phyloP scores from a whole-genome alignment of 2,797 vertebrate species.

The Iguana delicatissima region DNA sequence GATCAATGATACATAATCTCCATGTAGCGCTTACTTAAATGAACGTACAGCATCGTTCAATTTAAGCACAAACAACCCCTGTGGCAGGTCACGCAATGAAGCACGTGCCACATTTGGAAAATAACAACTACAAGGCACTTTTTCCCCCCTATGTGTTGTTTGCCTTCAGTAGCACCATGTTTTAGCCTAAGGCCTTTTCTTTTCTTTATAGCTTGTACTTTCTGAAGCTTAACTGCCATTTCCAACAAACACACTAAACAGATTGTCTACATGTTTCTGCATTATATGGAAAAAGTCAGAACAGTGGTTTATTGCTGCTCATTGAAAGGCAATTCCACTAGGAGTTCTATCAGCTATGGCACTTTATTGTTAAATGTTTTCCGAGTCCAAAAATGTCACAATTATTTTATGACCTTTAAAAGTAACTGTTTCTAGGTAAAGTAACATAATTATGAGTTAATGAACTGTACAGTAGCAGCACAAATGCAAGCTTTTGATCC shows the following conservation, averaged over 20 bases:
- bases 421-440: conserved; percentile 14
- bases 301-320: conserved; percentile 10
- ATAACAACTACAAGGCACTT: not conserved
- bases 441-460: conserved; percentile 16
- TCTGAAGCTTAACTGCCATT: conserved; percentile 8
- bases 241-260: not conserved
- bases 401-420: conserved; percentile 22
- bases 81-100: not conserved
- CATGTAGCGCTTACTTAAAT: conserved; percentile 5
- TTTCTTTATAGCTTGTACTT: not conserved
- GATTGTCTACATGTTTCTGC: conserved; percentile 8
- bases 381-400: conserved; percentile 12
- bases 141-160: not conserved
- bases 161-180: conserved; percentile 3
- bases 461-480: not conserved
- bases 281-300: not conserved
- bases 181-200: conserved; percentile 22
- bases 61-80: not conserved
- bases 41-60: conserved; percentile 3
- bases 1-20: not conserved
- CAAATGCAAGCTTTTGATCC: not conserved
- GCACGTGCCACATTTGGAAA: not conserved
- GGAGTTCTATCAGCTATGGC: not conserved
- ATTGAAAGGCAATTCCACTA: conserved; percentile 28
- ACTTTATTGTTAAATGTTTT: conserved; percentile 35